phyloP scores from a whole-genome alignment of 2,888 invertebrate species.

The Cephonodes hylas region DNA sequence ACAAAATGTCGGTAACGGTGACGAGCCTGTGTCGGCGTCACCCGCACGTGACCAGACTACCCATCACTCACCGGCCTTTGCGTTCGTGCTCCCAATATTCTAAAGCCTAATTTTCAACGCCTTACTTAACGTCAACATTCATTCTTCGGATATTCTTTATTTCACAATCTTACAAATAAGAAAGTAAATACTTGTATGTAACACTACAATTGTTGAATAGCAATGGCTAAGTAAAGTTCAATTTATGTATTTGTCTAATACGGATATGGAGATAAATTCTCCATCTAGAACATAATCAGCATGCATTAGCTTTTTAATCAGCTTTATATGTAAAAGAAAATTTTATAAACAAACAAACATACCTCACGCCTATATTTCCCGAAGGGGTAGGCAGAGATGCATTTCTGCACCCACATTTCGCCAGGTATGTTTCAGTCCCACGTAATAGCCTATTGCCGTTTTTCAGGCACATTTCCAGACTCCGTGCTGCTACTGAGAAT shows the following conservation, averaged over 20 bases:
- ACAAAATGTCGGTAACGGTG: slow-evolving; percentile 74
- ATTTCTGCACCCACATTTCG: no score
- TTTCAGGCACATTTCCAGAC: no score
- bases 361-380: no score
- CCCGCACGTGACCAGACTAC: slow-evolving; percentile 52
- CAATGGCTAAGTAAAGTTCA: background rate
- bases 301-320: background rate
- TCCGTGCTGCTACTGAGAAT: no score
- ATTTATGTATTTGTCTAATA: background rate
- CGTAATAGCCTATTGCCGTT: no score
- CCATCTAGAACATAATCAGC: background rate
- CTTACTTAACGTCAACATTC: slow-evolving; percentile 25
- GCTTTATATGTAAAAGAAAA: no score
- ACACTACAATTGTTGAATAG: background rate
- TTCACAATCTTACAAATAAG: slow-evolving; percentile 2
- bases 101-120: slow-evolving; percentile 34
- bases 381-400: no score
- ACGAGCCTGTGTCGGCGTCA: slow-evolving; percentile 34
- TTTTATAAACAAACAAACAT: no score
- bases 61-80: slow-evolving; percentile 18
- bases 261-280: background rate
- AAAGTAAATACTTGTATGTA: slow-evolving; percentile 6
- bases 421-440: no score
- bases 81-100: slow-evolving; percentile 11
- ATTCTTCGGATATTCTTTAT: slow-evolving; percentile 13